Conservation (phyloP, 2,888 invertebrate genomes). For the Pyralis farinalis region DNA sequence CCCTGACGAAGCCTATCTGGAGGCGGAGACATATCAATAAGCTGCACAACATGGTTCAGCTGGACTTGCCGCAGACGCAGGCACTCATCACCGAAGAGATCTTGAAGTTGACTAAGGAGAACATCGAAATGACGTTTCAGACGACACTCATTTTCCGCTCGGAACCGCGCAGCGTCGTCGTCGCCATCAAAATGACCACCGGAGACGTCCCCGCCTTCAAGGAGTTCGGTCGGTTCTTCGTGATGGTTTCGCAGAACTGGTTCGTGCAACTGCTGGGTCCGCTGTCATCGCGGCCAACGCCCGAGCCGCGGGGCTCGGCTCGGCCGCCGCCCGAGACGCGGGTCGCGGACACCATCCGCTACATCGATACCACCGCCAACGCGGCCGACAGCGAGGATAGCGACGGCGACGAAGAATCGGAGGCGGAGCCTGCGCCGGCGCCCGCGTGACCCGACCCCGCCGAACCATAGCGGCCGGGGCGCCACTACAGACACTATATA, state of each 20-base stretch:
- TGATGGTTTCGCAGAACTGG: slow-evolving; percentile 41
- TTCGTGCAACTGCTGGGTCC: slow-evolving; percentile 31
- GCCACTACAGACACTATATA: neutral
- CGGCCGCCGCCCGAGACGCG: neutral
- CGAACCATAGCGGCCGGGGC: neutral
- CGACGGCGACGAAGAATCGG: no score
- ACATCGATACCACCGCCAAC: no score
- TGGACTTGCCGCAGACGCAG: slow-evolving; percentile 39
- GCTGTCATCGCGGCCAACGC: neutral
- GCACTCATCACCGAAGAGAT: slow-evolving; percentile 44
- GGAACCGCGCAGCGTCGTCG: slow-evolving; percentile 27
- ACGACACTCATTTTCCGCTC: slow-evolving; percentile 32
- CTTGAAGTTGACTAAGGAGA: slow-evolving; percentile 25
- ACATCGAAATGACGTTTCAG: slow-evolving; percentile 35
- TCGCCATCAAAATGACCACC: slow-evolving; percentile 25
- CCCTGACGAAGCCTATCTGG: slow-evolving; percentile 45
- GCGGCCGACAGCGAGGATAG: no score
- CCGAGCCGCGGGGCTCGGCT: neutral
- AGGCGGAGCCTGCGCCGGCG: neutral
- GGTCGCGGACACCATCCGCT: no score
- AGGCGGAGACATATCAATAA: slow-evolving; percentile 35
- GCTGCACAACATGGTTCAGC: slow-evolving; percentile 19
- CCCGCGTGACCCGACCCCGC: neutral
- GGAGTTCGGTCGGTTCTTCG: slow-evolving; percentile 50
- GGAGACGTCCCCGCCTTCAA: slow-evolving; percentile 38